phyloP scores from a whole-genome alignment of 2,113 vertebrate species.

The Gasterosteus aculeatus region DNA sequence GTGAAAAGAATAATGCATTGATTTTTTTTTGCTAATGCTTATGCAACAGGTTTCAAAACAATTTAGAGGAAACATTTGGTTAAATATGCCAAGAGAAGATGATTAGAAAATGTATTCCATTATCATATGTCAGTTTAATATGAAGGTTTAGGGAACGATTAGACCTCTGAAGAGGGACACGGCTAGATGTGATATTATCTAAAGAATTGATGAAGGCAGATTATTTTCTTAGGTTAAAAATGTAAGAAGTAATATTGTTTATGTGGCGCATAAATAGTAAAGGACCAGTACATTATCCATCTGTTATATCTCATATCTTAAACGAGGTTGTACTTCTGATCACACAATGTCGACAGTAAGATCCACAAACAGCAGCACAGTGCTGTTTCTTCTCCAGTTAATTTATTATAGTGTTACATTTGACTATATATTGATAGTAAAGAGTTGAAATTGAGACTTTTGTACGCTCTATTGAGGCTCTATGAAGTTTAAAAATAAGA shows the following conservation, averaged over 20 bases:
- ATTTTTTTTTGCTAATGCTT: not conserved
- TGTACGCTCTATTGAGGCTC: conserved; percentile 5
- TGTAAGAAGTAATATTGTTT: not conserved
- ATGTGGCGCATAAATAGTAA: not conserved
- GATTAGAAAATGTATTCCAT: not conserved
- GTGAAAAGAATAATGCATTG: not conserved
- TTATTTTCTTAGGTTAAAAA: not conserved
- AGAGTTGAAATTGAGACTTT: conserved; percentile 19
- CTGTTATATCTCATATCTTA: not conserved
- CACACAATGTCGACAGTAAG: not conserved
- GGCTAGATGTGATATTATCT: not conserved
- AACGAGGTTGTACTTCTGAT: not conserved
- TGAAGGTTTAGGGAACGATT: not conserved
- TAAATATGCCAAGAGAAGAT: not conserved
- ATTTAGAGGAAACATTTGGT: not conserved
- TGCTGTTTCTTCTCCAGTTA: not conserved
- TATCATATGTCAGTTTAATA: not conserved
- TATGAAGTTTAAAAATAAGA: conserved; percentile 31
- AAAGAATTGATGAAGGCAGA: not conserved
- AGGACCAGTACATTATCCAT: not conserved
- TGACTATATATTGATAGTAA: conserved; percentile 6
- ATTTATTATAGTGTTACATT: not conserved
- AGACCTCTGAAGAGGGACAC: not conserved
- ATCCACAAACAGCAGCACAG: not conserved
- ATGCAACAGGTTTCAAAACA: not conserved